A percentile compares a stretch with the other conserved stretches of the same genome.
Evolutionary conservation across 2,888 invertebrate species (phyloP).

Genomic region (Drosophila gaucha): DNA sequence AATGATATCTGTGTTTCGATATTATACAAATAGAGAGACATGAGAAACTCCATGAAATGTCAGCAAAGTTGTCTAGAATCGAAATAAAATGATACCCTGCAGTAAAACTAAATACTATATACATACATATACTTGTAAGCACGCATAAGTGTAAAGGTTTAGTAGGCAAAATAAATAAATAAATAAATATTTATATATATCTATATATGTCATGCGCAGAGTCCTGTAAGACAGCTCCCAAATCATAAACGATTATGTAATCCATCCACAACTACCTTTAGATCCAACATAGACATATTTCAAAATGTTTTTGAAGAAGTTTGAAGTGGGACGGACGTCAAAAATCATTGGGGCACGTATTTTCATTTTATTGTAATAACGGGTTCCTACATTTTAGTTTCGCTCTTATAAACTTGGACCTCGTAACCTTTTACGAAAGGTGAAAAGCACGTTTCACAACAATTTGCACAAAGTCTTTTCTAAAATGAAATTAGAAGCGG

Average conservation of each 20-base stretch:
- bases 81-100: background rate
- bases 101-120: no score
- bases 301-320: constrained; percentile 2
- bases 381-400: constrained; percentile 2
- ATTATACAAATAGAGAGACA: no score
- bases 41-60: background rate
- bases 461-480: background rate
- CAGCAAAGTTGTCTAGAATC: no score
- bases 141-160: no score
- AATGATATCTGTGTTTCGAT: no score
- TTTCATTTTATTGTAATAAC: background rate
- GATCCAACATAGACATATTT: background rate
- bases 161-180: no score
- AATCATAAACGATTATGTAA: background rate
- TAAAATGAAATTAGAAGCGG: background rate
- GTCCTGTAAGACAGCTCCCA: background rate
- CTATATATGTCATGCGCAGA: background rate
- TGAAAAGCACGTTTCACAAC: constrained; percentile 1
- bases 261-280: background rate
- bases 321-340: background rate
- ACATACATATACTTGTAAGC: no score
- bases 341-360: constrained; percentile 3
- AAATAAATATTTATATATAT: no score
- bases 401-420: constrained; percentile 2
- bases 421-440: background rate